These are phyloP conservation scores for Synaphobranchus kaupii DNA, from an alignment of 2,797 vertebrate species.

Conservation along the genomic window DNA sequence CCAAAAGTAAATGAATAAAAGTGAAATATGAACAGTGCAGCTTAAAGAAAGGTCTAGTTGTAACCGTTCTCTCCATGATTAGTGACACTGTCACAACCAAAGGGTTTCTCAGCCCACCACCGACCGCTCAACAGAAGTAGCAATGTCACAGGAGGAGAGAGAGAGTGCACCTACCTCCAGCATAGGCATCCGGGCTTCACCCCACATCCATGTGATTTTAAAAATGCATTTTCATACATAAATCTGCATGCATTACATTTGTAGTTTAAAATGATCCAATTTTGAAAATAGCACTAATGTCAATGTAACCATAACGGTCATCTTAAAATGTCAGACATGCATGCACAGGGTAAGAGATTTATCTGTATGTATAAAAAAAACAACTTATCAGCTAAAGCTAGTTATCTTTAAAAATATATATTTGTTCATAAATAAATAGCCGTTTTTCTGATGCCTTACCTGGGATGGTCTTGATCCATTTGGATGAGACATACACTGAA, in stretches of 20 bases:
- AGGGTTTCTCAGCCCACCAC: background rate
- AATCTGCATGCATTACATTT: conserved; percentile 1
- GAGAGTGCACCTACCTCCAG: conserved; percentile 67
- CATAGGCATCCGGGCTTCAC: conserved; percentile 35
- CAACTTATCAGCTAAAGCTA: background rate
- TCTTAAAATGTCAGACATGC: background rate
- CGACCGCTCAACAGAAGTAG: conserved; percentile 21
- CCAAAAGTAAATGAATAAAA: background rate
- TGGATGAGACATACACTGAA: background rate
- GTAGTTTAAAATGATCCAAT: background rate
- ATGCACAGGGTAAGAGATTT: background rate
- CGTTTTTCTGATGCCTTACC: conserved; percentile 24
- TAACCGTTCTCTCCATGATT: background rate
- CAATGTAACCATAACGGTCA: background rate
- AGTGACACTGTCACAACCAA: background rate
- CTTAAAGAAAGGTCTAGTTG: background rate
- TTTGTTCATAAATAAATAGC: background rate
- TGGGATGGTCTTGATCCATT: conserved; percentile 14
- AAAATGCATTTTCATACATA: conserved; percentile 18
- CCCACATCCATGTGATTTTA: conserved; percentile 30
- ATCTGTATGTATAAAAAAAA: background rate
- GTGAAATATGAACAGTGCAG: background rate
- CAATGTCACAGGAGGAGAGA: background rate
- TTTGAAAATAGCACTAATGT: background rate
- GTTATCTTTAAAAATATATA: background rate